Evolutionary conservation across 2,797 vertebrate species (phyloP), one percentile per base, ranked within the genome.

Genomic region (Labroides dimidiatus): DNA sequence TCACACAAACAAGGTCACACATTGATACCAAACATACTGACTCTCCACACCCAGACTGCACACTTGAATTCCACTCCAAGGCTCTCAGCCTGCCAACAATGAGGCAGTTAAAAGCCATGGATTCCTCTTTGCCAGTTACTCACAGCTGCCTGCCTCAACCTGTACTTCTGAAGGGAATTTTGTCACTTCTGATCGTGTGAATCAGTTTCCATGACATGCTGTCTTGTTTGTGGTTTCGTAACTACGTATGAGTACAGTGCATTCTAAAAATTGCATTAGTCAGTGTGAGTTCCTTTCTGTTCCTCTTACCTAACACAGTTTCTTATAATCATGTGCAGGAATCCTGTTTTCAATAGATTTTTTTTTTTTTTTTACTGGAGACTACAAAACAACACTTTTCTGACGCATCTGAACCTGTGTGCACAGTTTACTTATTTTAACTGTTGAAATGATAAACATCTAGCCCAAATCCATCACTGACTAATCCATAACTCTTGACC

Each of bases 141-240:
- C 51, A 67, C 15, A 51, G 42, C 36, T n/a, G 33, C 87, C 7
- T 83, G 88, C 42, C 81, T 74, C 56, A 52, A 82, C 87, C 11
- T 86, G 84, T 47, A 52, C 27, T 33, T 49, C 42, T n/a, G 10
- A 62, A 48, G 2, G 20, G 17, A 64, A 42, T 50, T 62, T 41
- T 51, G 13, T 43, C 36, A 63, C 19, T 39, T 55, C 23, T 44
- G 10, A 30, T 69, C 1, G 4, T 27, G 19, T 54, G 47, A 68
- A 37, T 66, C 21, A 4, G 56, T 78, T 76, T 65, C 71, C 17
- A 19, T 41, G 19, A 64, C 55, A 48, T 5, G 6, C 12, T 37
- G 13, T 59, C 17, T 33, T 42, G 10, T 52, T 63, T 39, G 4
- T 42, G 16, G 37, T 64, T 53, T 8, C 3, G 27, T 67, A 56